Percentiles rank a stretch among this genome's conserved stretches.
Evolutionary conservation across 1,140 invertebrate species (phyloP).

Genomic region (Mercenaria mercenaria): DNA sequence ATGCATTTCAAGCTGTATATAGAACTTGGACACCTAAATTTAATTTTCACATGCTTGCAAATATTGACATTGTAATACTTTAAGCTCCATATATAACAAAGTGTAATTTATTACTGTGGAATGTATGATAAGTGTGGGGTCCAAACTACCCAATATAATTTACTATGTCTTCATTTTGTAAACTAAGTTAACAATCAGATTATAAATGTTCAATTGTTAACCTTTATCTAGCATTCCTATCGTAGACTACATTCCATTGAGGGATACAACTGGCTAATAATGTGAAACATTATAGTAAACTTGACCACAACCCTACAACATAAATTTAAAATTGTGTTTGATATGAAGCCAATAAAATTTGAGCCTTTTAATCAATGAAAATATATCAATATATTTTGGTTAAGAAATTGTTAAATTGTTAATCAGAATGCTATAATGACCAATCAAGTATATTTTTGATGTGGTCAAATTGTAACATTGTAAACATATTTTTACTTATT

Average conservation of each 20-base stretch:
- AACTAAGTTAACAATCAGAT: slow-evolving; percentile 29
- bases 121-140: neutral
- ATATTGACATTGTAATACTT: slow-evolving; percentile 21
- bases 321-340: neutral
- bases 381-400: neutral
- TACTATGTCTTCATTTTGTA: slow-evolving; percentile 31
- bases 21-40: slow-evolving; percentile 2
- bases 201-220: slow-evolving; percentile 28
- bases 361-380: neutral
- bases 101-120: slow-evolving; percentile 15
- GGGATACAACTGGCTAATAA: neutral
- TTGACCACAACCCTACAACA: neutral
- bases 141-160: slow-evolving; percentile 21
- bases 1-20: too few species aligned
- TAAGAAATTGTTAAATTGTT: too few species aligned
- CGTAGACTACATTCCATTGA: neutral
- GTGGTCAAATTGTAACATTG: too few species aligned
- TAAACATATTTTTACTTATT: too few species aligned
- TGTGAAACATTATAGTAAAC: neutral
- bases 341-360: neutral
- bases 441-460: too few species aligned
- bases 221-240: slow-evolving; percentile 41
- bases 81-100: neutral
- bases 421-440: too few species aligned
- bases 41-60: slow-evolving; percentile 7